Percentiles rank a stretch among this genome's conserved stretches.
phyloP scores from a whole-genome alignment of 2,797 vertebrate species.

The Halcyon smyrnensis region DNA sequence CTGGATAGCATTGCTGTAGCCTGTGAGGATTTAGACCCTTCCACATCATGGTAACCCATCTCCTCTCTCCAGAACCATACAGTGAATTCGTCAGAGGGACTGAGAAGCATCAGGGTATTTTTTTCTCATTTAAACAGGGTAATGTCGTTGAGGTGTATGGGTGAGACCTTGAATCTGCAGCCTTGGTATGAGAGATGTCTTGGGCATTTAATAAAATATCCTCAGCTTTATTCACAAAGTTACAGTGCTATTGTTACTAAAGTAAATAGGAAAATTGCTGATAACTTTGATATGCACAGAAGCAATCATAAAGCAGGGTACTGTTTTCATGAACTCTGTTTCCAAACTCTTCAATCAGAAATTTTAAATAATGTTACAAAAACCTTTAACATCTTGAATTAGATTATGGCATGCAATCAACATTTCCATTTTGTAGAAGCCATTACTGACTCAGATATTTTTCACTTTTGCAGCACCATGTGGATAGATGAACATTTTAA shows the following conservation, averaged over 20 bases:
- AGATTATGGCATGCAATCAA: neutral
- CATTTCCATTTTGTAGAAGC: neutral
- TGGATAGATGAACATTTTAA: neutral
- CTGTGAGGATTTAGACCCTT: neutral
- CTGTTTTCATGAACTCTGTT: neutral
- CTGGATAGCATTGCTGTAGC: neutral
- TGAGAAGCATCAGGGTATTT: neutral
- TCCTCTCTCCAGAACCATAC: neutral
- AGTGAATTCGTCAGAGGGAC: neutral
- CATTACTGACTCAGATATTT: neutral
- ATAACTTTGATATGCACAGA: neutral
- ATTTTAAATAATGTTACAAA: neutral
- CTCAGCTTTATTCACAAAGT: neutral
- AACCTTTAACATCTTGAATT: neutral
- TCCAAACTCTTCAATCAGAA: neutral
- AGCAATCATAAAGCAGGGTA: neutral
- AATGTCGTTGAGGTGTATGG: neutral
- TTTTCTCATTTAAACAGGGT: neutral
- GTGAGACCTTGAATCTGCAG: neutral
- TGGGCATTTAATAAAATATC: neutral
- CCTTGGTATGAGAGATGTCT: neutral
- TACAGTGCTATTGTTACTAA: neutral
- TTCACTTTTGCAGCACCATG: neutral
- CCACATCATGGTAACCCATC: neutral
- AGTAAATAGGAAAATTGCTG: neutral